These are phyloP conservation scores for Metridium senile DNA, from an alignment of 92 coral and sea anemone species.

Conservation along the genomic window DNA sequence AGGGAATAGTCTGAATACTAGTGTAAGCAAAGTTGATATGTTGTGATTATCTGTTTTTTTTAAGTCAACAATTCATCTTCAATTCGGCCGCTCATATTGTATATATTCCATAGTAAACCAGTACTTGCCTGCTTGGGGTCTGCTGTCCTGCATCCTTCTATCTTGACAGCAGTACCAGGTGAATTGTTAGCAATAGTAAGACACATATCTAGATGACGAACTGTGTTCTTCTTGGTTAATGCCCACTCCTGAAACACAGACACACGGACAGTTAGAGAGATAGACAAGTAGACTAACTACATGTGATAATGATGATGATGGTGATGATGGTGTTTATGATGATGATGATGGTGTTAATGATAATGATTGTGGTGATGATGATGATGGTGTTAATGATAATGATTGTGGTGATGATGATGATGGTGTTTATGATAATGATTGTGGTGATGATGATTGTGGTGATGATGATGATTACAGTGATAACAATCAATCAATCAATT, in stretches of 20 bases:
- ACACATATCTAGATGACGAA: slow-evolving; percentile 87
- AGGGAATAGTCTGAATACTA: neutral
- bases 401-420: no score
- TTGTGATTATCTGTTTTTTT: no score
- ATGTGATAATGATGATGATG: neutral
- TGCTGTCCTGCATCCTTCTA: slow-evolving; percentile 82
- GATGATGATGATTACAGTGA: no score
- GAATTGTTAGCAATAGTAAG: slow-evolving; percentile 61
- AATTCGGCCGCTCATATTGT: no score
- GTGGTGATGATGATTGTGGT: no score
- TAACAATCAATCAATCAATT: no score
- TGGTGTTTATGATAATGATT: no score
- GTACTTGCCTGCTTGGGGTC: slow-evolving; percentile 75
- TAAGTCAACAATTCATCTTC: no score
- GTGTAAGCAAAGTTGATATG: neutral
- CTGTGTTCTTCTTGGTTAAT: slow-evolving; percentile 68
- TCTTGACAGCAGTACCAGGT: slow-evolving; percentile 63
- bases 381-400: no score
- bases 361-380: no score
- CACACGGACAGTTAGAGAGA: neutral
- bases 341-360: neutral
- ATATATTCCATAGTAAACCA: no score
- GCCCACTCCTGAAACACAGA: slow-evolving; percentile 82
- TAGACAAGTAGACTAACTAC: neutral
- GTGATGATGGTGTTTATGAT: neutral